Base-by-base conservation (phyloP, 2,797 vertebrate genomes). In the Antrozous pallidus region DNA sequence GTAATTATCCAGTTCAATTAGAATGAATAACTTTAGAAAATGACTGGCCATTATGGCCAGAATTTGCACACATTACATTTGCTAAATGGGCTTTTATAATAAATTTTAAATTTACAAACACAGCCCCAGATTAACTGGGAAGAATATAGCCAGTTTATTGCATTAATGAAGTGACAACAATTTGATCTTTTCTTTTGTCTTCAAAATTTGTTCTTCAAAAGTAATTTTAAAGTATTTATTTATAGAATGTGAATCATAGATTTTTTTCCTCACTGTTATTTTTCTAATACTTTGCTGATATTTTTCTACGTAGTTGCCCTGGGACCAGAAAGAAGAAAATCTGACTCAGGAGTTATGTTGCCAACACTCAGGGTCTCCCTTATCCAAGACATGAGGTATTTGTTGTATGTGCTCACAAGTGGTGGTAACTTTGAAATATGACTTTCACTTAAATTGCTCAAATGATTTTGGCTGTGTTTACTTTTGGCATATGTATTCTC, bases 361-460 rank as follows among this genome's bases (percentile, higher is more conserved):
- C 98, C 99, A 22, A 98, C 95, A 1, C 96, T 98, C 95, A 99
- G 98, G 88, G 98, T 99, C 93, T 99, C 99, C 0, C 97, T 99
- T 79, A 98, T 98, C 94, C 99, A 99, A 90, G 99, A 99, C 91
- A 99, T 99, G 99, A 99, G 99, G 99, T 98, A 94, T 70, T 92
- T 79, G 82, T 92, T 54, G 16, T 40, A 82, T 96, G 38, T 49
- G 51, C 83, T 94, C 90, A 49, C n/a, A 5, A 63, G 5, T 81
- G 42, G 47, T 84, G 85, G 24, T 89, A 49, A 28, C 11, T 94
- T 79, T 92, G 83, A 84, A 78, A 51, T 49, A 40, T 63, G 38
- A 5, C 71, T 94, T 83, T 88, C 26, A 74, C 33, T 51, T 92
- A 77, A 31, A 33, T 87, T 83, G 49, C 28, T 94, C 42, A 47